phyloP scores from a whole-genome alignment of 2,888 invertebrate genomes.

The Nasonia oneida region DNA sequence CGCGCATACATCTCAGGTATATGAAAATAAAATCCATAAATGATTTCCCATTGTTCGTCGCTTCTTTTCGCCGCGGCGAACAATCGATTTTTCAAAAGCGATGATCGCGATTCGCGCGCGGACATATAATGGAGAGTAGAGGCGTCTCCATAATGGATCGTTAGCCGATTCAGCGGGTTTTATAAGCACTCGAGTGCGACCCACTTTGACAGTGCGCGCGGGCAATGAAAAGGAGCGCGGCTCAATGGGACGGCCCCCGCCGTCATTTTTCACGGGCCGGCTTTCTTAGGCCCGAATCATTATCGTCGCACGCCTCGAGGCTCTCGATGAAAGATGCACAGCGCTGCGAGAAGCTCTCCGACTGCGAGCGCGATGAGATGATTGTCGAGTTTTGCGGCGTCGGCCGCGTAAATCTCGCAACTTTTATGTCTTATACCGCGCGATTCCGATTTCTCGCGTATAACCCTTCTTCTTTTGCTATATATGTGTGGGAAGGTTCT shows the following conservation, averaged over 20 bases:
- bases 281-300: background rate
- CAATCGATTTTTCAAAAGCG: background rate
- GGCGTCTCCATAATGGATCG: slow-evolving; percentile 32
- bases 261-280: background rate
- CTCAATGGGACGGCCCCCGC: background rate
- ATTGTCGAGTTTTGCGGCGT: slow-evolving; percentile 32
- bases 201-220: slow-evolving; percentile 16
- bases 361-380: background rate
- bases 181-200: slow-evolving; percentile 12
- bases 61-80: background rate
- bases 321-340: background rate
- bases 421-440: slow-evolving; percentile 1
- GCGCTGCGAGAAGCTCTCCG: background rate
- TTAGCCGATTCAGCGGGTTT: slow-evolving; percentile 20
- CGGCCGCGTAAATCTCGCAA: slow-evolving; percentile 28
- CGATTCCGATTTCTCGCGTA: background rate
- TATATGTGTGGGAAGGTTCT: too few species aligned
- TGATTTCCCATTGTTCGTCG: background rate
- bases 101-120: background rate
- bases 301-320: slow-evolving; percentile 11
- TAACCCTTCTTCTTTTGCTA: background rate
- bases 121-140: background rate
- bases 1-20: too few species aligned
- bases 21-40: too few species aligned
- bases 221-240: background rate